Conservation (phyloP, 2,797 vertebrate species). For the Takifugu rubripes region DNA sequence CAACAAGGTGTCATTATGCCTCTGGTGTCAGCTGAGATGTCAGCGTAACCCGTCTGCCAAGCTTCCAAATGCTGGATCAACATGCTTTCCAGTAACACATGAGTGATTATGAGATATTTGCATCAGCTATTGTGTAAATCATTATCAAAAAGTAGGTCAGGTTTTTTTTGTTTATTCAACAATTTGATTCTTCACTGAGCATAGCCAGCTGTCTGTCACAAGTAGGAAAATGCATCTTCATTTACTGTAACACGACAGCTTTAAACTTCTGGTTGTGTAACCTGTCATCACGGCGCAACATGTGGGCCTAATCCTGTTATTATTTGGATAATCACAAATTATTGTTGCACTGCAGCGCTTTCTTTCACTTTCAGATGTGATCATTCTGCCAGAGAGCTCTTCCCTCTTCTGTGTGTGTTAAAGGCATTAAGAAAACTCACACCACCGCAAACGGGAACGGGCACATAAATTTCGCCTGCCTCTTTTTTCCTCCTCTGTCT, state of each 20-base stretch:
- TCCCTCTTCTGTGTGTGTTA: conserved; percentile 60
- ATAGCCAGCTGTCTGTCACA: too few relatives aligned
- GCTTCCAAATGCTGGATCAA: conserved; percentile 56
- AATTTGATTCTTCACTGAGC: too few relatives aligned
- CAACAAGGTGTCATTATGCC: conserved; percentile 75
- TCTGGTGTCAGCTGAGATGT: conserved; percentile 71
- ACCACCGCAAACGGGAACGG: conserved; percentile 70
- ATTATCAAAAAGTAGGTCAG: conserved; percentile 17
- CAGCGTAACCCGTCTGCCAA: conserved; percentile 56
- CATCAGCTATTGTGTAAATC: conserved; percentile 21
- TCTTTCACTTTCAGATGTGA: conserved; percentile 64
- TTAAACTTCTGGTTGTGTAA: conserved; percentile 22
- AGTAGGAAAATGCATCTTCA: neutral
- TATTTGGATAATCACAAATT: conserved; percentile 41
- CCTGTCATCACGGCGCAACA: conserved; percentile 33
- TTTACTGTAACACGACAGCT: conserved; percentile 4
- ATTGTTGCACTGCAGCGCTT: conserved; percentile 34
- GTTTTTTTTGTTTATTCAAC: neutral
- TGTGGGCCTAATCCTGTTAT: conserved; percentile 22
- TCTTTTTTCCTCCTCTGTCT: conserved; percentile 38
- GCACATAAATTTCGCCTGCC: conserved; percentile 63
- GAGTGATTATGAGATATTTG: conserved; percentile 49
- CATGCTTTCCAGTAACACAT: conserved; percentile 45
- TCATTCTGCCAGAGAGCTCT: conserved; percentile 26
- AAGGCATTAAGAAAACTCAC: conserved; percentile 70